Percentiles rank a stretch among this genome's conserved stretches.
Conservation (phyloP, 1,140 invertebrate genomes). For the Drosophila quadrilineata region DNA sequence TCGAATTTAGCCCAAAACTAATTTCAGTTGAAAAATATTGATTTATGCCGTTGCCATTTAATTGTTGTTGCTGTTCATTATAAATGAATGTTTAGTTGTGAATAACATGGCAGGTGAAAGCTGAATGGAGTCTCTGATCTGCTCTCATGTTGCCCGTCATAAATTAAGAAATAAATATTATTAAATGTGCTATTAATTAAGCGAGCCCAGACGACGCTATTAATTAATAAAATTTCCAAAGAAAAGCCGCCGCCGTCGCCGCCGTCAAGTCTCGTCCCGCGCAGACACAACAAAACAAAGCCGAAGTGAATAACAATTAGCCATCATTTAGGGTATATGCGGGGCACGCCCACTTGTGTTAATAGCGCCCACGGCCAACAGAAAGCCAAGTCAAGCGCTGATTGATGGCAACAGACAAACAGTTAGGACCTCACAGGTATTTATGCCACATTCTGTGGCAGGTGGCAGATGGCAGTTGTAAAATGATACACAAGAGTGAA, state of each 20-base stretch:
- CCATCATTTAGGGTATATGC: constrained; percentile 68
- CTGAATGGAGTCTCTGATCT: constrained; percentile 19
- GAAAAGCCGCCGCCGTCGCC: constrained; percentile 50
- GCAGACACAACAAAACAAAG: no score
- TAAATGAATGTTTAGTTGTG: background rate
- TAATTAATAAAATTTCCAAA: constrained; percentile 68
- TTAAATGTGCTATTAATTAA: constrained; percentile 68
- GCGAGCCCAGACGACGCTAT: constrained; percentile 40
- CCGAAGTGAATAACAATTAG: constrained; percentile 75
- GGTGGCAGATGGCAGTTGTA: constrained; percentile 7
- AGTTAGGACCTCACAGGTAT: constrained; percentile 5
- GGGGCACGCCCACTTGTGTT: constrained; percentile 50
- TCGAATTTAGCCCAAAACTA: constrained; percentile 20
- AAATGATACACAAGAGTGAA: background rate
- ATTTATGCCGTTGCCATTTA: background rate
- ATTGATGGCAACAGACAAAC: constrained; percentile 66
- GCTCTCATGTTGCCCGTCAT: constrained; percentile 43
- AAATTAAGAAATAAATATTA: constrained; percentile 73
- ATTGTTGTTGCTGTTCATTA: background rate
- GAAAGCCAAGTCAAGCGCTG: constrained; percentile 39
- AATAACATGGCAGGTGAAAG: constrained; percentile 55
- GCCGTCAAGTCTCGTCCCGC: constrained; percentile 45
- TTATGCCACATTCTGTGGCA: constrained; percentile 22
- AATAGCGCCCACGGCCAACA: constrained; percentile 25
- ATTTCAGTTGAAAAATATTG: background rate